Evolutionary conservation across 1,140 invertebrate genomes (phyloP), one percentile per base, ranked within the genome.

Genomic region (Hyposmocoma kahamanoa): DNA sequence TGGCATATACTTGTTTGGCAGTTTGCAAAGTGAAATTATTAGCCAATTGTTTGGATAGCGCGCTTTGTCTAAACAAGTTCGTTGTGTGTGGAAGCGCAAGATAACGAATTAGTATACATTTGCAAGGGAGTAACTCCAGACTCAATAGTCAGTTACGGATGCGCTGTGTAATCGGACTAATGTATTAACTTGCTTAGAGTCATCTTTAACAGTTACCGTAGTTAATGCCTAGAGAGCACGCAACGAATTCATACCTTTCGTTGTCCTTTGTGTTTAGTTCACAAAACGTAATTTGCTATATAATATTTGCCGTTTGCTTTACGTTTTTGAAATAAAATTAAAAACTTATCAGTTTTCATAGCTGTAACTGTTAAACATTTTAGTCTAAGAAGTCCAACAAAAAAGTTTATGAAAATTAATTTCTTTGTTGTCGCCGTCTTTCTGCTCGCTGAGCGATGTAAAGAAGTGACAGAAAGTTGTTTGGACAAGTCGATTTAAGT

Each of bases 401-500:
- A 63, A 80, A 75, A 72, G 65, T 78, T 72, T 59, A 72, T 76
- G 72, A 81, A 78, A 79, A 70, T 75, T 72, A 67, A 60, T 74
- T 62, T 67, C 78, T 76, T 70, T 78, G 69, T 65, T 59, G 72
- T 62, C 53, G 54, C 42, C 63, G 52, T 55, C 66, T 32, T 53
- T 51, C 52, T 39, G 57, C 59, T 59, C 49, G 66, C 46, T 53
- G 65, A 54, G 63, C 28, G 63, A 62, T 76, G 57, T 38, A 66
- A 65, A 64, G 63, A 72, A 59, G 67, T 32, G 56, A 67, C 57
- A 50, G 47, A 72, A 80, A 75, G 62, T 79, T 76, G 61, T 77
- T 77, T 59, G 56, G 59, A 50, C 60, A 76, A 81, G 73, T 78
- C 75, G 67, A 79, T 81, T 79, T 74, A 74, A 83, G 70, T 78